Evolutionary conservation across 2,113 vertebrate species (phyloP).

Genomic region (Zapus hudsonius): DNA sequence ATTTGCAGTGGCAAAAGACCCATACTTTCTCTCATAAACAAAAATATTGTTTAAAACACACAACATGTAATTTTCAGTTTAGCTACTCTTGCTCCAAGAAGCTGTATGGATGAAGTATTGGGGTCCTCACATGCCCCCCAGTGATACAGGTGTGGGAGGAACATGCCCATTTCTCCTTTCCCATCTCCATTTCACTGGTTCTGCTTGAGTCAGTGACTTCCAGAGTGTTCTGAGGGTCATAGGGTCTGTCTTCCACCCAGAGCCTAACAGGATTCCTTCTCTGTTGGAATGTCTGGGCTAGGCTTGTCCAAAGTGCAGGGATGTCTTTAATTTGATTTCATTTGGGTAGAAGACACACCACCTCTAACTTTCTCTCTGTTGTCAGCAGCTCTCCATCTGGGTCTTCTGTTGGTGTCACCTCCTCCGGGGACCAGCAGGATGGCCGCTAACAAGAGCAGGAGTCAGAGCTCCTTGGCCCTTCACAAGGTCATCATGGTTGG

Average conservation of each 20-base stretch:
- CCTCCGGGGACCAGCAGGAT: slow-evolving; percentile 76
- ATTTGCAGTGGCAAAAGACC: too few relatives aligned
- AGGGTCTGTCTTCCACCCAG: neutral
- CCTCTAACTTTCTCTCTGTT: slow-evolving; percentile 49
- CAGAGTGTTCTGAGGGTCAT: too few relatives aligned
- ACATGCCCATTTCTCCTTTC: rapidly evolving
- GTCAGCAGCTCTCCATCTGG: slow-evolving; percentile 71
- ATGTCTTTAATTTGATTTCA: neutral
- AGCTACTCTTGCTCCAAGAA: too few relatives aligned
- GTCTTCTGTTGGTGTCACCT: slow-evolving; percentile 25
- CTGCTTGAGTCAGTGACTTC: neutral
- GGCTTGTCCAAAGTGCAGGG: neutral
- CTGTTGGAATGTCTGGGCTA: neutral
- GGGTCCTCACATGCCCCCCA: too few relatives aligned
- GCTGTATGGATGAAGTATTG: neutral
- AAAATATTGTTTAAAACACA: too few relatives aligned
- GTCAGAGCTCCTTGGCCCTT: slow-evolving; percentile 89
- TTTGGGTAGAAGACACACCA: neutral
- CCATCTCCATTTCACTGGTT: neutral
- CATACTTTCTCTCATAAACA: too few relatives aligned
- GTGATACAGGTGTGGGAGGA: rapidly evolving
- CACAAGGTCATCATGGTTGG: slow-evolving; percentile 93
- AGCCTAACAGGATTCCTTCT: neutral
- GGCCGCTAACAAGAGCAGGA: slow-evolving; percentile 89
- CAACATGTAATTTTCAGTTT: too few relatives aligned